phyloP scores from a whole-genome alignment of 2,797 vertebrate genomes.

The Cossypha polioptera region DNA sequence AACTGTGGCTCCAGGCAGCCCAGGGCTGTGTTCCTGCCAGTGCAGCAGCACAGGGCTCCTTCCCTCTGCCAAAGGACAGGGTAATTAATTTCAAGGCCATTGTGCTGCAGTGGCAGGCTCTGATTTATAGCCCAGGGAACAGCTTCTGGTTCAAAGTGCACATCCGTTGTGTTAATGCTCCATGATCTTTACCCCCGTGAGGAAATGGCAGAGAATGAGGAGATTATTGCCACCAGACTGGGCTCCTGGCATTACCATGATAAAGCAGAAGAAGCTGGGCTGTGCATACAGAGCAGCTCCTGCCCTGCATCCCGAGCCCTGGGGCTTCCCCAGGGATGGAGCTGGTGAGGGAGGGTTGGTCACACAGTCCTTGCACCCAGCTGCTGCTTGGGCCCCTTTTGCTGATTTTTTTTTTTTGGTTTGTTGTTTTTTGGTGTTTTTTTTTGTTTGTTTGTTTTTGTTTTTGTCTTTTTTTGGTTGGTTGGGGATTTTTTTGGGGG shows the following conservation, averaged over 20 bases:
- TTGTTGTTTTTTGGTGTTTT: too few species aligned
- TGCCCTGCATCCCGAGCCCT: not conserved
- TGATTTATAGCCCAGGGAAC: slow-evolving; percentile 81
- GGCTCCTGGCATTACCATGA: slow-evolving; percentile 72
- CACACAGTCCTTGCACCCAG: not conserved
- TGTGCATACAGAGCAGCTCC: not conserved
- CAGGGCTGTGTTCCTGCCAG: not conserved
- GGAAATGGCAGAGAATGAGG: slow-evolving; percentile 85
- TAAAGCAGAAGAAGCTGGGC: slow-evolving; percentile 15
- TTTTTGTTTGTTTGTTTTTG: too few species aligned
- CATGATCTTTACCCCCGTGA: slow-evolving; percentile 79
- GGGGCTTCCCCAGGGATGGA: not conserved
- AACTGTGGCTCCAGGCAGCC: not conserved
- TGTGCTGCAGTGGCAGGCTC: slow-evolving; percentile 69
- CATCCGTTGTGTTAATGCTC: slow-evolving; percentile 84
- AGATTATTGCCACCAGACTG: slow-evolving; percentile 83
- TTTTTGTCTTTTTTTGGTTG: too few species aligned
- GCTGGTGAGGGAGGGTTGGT: not conserved
- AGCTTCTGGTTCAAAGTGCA: slow-evolving; percentile 83
- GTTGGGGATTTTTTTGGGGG: too few species aligned
- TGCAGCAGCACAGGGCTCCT: not conserved
- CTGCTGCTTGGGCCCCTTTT: not conserved
- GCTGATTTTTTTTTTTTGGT: too few species aligned
- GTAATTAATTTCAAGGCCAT: slow-evolving; percentile 84
- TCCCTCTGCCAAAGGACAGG: slow-evolving; percentile 6